Evolutionary conservation across 92 coral and sea anemone genomes (phyloP), one percentile per base, ranked within the genome.

Genomic region (Palythoa grandiflora): DNA sequence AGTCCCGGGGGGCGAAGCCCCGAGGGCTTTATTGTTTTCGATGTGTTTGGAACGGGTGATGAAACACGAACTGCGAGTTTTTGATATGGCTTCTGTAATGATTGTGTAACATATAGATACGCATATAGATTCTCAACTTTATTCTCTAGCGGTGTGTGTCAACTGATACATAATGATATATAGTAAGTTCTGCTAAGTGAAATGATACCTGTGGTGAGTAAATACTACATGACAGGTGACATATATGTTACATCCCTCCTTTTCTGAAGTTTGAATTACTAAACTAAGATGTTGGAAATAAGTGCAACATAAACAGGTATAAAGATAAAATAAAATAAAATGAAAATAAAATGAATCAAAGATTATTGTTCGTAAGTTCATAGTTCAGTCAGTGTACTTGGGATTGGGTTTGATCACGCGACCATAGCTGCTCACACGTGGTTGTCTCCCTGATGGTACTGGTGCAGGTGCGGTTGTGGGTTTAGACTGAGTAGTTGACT

Each of bases 331-430:
- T n/a, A 74, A 74, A 38, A 74, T 28, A 40, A 17, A 28, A 40
- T 55, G 16, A 35, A 5, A 38, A 28, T 74, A 28, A 36, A 35
- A 40, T 47, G 6, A 40, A 35, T 53, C 44, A 15, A 28, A 28
- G 28, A 28, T 28, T 74, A 36, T 53, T 14, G 79, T 53, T 74
- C n/a, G 44, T 7, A 74, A 74, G 50, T 44, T 44, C 50, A 17
- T 74, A 74, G 79, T 44, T 74, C 79, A 8, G 54, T 87, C 73
- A 77, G 44, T 57, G 68, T 86, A 86, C 21, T 35, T 75, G 3
- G 83, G 89, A 57, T 86, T 86, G 37, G 78, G 89, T 40, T 86
- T 86, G 38, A 86, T 60, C 54, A 57, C 13, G 12, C 83, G 89
- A 15, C 83, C 89, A 86, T 86, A 86, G 35, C 89, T 68, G 60